Evolutionary conservation across 2,113 vertebrate genomes (phyloP), one percentile per base, ranked within the genome.

Genomic region (Seriola rivoliana): DNA sequence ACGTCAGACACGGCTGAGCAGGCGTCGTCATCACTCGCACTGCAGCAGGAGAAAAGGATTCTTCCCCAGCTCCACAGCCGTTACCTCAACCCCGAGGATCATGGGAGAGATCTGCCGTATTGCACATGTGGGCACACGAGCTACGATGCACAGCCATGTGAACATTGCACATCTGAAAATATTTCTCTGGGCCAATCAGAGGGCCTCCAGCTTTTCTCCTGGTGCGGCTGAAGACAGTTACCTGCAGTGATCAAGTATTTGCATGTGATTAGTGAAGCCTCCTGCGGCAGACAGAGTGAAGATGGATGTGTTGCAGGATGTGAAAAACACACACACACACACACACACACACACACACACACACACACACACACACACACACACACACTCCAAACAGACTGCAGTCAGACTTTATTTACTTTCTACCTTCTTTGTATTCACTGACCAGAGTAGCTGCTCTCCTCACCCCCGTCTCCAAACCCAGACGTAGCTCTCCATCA

Each of bases 391-490:
- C 92, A 82, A 40, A 81, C 68, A 71, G 78, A 80, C 81, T 62
- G 72, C 82, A 85, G 82, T 93, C 85, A 65, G 71, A 80, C 58
- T 32, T 83, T 75, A 83, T 83, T 88, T 80, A 75, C 46, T 84
- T 87, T 90, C 85, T 91, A 81, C 82, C 55, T 82, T 85, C 12
- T 82, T 69, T 84, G 54, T 87, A 82, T 82, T 82, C 81, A 66
- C 80, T 79, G 83, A 91, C 84, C 88, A 81, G 87, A 71, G 81
- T 88, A 81, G 92, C 92, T 94, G 91, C 88, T 93, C 76, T 87
- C 64, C 65, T 68, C 36, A 77, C 81, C 29, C 50, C 66, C 5
- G 40, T 44, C 73, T 81, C 79, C 71, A 62, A 75, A 77, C 82
- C 48, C 57, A 72, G 87, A 90, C 88, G 23, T 75, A 78, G 87